These are phyloP conservation scores for Drosophila yooni DNA, from an alignment of 2,888 invertebrate species.

Conservation along the genomic window DNA sequence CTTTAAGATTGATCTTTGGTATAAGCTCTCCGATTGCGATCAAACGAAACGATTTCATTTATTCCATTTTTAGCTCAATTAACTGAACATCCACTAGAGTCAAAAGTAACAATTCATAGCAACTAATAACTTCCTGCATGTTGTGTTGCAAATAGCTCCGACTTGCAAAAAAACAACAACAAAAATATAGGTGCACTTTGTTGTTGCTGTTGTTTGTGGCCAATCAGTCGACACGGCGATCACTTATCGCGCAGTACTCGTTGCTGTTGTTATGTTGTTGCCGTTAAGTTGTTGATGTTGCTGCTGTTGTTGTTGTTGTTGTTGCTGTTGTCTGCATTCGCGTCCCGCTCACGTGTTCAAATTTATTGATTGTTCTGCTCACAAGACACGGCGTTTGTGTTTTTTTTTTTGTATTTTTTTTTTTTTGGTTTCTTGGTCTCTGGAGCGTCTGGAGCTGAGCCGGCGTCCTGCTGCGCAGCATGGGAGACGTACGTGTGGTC, in stretches of 20 bases:
- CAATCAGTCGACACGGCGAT: conserved; percentile 78
- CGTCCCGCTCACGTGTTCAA: conserved; percentile 85
- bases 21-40: background rate
- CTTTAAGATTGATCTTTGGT: background rate
- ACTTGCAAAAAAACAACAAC: conserved; percentile 12
- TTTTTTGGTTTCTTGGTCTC: conserved; percentile 28
- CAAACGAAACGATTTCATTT: background rate
- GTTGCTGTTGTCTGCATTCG: conserved; percentile 61
- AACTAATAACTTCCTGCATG: conserved; percentile 37
- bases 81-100: conserved; percentile 2
- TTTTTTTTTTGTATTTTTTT: conserved; percentile 34
- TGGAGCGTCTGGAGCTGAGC: conserved; percentile 20
- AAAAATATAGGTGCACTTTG: conserved; percentile 14
- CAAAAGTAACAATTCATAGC: conserved; percentile 9
- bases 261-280: conserved; percentile 34
- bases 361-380: conserved; percentile 85
- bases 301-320: conserved; percentile 45
- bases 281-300: conserved; percentile 43
- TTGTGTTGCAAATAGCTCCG: conserved; percentile 8
- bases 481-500: conserved; percentile 85
- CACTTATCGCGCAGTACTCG: conserved; percentile 68
- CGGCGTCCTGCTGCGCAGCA: conserved; percentile 84
- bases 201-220: conserved; percentile 60
- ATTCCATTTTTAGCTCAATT: background rate
- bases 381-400: conserved; percentile 74